phyloP scores from a whole-genome alignment of 2,888 invertebrate genomes.

The Mythimna impura region DNA sequence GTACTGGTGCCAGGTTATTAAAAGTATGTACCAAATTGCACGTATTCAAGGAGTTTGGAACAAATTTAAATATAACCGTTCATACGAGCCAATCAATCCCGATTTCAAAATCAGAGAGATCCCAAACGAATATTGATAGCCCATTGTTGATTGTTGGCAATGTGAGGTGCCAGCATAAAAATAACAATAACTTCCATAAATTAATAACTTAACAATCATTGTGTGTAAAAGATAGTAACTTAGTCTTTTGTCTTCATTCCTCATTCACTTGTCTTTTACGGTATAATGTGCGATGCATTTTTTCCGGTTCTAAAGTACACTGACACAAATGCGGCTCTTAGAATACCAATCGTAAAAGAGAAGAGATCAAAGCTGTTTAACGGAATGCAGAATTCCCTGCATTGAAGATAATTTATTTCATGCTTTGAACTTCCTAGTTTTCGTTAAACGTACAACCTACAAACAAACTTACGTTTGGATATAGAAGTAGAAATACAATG shows the following conservation, averaged over 20 bases:
- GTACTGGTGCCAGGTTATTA: too few species aligned
- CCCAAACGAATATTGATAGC: slow-evolving; percentile 35
- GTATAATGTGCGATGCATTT: slow-evolving; percentile 17
- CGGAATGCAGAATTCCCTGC: slow-evolving; percentile 27
- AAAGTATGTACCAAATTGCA: neutral
- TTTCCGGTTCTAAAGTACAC: slow-evolving; percentile 53
- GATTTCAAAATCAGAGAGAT: neutral
- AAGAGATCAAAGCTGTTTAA: slow-evolving; percentile 51
- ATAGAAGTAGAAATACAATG: neutral
- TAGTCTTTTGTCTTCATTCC: slow-evolving; percentile 33
- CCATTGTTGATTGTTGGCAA: slow-evolving; percentile 37
- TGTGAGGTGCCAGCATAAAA: slow-evolving; percentile 14
- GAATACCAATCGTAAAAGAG: slow-evolving; percentile 46
- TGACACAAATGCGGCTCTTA: slow-evolving; percentile 46
- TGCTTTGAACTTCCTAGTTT: slow-evolving; percentile 44
- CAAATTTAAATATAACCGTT: neutral
- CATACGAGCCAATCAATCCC: neutral
- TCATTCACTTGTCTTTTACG: slow-evolving; percentile 2
- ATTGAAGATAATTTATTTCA: slow-evolving; percentile 47
- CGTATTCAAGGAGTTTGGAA: neutral
- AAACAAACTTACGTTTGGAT: slow-evolving; percentile 1
- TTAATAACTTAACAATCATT: slow-evolving; percentile 37
- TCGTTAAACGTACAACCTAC: slow-evolving; percentile 1
- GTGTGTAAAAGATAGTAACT: slow-evolving; percentile 8
- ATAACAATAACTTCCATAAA: slow-evolving; percentile 22